phyloP scores from a whole-genome alignment of 2,113 vertebrate species.

The Procavia capensis region DNA sequence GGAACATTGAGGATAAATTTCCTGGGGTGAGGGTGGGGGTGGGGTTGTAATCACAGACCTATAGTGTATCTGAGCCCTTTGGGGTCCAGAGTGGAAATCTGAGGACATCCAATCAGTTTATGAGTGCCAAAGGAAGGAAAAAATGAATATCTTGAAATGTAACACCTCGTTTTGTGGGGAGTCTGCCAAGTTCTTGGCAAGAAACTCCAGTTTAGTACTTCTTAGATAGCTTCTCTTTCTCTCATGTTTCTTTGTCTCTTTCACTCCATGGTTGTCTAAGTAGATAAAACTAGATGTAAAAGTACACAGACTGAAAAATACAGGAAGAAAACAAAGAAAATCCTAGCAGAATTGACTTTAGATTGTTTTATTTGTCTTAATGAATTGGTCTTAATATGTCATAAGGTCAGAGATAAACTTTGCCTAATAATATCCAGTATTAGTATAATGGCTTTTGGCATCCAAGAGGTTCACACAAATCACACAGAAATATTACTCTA shows the following conservation, averaged over 20 bases:
- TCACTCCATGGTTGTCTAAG: slow-evolving; percentile 39
- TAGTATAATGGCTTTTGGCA: background rate
- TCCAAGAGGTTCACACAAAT: background rate
- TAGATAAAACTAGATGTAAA: slow-evolving; percentile 22
- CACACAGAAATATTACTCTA: background rate
- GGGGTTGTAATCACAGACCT: slow-evolving; percentile 32
- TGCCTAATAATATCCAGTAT: background rate
- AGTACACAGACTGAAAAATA: background rate
- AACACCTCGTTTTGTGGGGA: slow-evolving; percentile 43
- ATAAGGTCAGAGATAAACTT: background rate
- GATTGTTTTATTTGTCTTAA: background rate
- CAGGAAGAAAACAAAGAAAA: background rate
- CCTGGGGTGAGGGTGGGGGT: too few species aligned
- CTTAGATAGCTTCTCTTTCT: slow-evolving; percentile 27
- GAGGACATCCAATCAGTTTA: slow-evolving; percentile 34
- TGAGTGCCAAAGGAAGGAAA: background rate
- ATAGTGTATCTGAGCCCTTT: background rate
- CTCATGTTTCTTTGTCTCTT: background rate
- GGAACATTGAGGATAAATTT: background rate
- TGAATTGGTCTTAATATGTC: background rate
- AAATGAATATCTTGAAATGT: background rate
- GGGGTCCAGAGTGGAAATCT: slow-evolving; percentile 12
- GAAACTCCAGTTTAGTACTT: slow-evolving; percentile 59
- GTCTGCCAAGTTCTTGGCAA: slow-evolving; percentile 20
- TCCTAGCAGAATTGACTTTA: background rate